A percentile compares a stretch with the other conserved stretches of the same genome.
Conservation (phyloP, 2,888 invertebrate species). For the Apodemia duryi region DNA sequence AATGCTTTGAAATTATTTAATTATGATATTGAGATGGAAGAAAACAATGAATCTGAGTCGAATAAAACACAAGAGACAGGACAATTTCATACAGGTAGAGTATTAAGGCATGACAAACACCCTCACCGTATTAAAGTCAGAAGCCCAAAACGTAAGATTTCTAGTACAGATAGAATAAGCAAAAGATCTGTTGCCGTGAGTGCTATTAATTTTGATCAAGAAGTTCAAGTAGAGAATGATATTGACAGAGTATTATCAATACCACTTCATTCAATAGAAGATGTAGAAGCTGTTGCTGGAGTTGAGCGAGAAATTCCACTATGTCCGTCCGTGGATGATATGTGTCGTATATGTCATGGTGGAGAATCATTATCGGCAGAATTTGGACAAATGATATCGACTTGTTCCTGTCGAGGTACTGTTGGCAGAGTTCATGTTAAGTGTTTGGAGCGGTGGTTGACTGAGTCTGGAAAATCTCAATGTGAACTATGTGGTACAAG, state of each 20-base stretch:
- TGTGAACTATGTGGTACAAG: slow-evolving; percentile 87
- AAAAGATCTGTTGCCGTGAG: slow-evolving; percentile 32
- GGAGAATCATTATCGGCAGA: slow-evolving; percentile 51
- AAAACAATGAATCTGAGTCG: slow-evolving; percentile 24
- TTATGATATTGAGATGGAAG: not conserved
- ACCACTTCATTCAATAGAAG: slow-evolving; percentile 29
- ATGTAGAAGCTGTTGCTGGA: slow-evolving; percentile 31
- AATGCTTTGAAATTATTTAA: not conserved
- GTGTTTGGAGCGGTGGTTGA: slow-evolving; percentile 87
- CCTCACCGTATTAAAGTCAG: slow-evolving; percentile 60
- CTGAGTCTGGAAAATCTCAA: slow-evolving; percentile 83
- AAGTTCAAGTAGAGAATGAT: slow-evolving; percentile 40
- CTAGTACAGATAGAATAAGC: slow-evolving; percentile 35
- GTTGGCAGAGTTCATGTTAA: slow-evolving; percentile 85
- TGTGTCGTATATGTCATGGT: slow-evolving; percentile 73
- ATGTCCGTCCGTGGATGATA: slow-evolving; percentile 55
- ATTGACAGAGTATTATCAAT: slow-evolving; percentile 24
- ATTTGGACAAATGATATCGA: slow-evolving; percentile 59
- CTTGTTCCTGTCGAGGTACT: slow-evolving; percentile 79
- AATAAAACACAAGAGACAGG: slow-evolving; percentile 27
- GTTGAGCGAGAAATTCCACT: slow-evolving; percentile 45
- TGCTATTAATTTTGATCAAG: slow-evolving; percentile 45
- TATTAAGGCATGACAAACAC: slow-evolving; percentile 44
- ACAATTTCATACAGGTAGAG: slow-evolving; percentile 36
- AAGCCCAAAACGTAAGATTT: slow-evolving; percentile 52